These are phyloP conservation scores for Turnix velox DNA, from an alignment of 2,113 vertebrate genomes.

Conservation along the genomic window DNA sequence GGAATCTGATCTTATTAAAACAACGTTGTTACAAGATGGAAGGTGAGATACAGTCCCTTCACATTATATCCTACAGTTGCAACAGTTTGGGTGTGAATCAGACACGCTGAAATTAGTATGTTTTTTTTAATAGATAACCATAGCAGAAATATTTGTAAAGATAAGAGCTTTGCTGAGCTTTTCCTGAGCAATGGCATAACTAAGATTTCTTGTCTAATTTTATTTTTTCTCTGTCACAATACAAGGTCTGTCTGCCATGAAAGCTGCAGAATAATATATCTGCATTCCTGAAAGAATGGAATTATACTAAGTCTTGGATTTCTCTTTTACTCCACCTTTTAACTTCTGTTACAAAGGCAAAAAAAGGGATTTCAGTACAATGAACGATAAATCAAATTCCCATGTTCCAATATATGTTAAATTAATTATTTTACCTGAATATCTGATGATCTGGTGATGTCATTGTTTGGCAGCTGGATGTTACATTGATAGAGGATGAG, in stretches of 20 bases:
- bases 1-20: background rate
- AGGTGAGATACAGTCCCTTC: background rate
- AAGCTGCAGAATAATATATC: background rate
- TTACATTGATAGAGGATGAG: background rate
- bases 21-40: background rate
- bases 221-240: background rate
- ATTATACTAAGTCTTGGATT: background rate
- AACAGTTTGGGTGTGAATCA: background rate
- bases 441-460: background rate
- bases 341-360: background rate
- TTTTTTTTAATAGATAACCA: background rate
- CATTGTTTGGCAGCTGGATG: background rate
- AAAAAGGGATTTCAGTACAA: background rate
- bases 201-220: background rate
- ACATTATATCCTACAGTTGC: background rate
- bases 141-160: background rate
- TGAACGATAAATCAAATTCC: background rate
- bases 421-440: background rate
- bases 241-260: background rate
- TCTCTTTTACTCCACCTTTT: background rate
- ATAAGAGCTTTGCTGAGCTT: background rate
- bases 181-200: background rate
- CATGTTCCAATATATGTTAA: background rate
- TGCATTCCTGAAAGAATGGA: background rate
- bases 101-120: background rate